Percentiles rank a stretch among this genome's conserved stretches.
These are phyloP conservation scores for Calephelis nemesis DNA, from an alignment of 1,140 invertebrate species.

Conservation along the genomic window DNA sequence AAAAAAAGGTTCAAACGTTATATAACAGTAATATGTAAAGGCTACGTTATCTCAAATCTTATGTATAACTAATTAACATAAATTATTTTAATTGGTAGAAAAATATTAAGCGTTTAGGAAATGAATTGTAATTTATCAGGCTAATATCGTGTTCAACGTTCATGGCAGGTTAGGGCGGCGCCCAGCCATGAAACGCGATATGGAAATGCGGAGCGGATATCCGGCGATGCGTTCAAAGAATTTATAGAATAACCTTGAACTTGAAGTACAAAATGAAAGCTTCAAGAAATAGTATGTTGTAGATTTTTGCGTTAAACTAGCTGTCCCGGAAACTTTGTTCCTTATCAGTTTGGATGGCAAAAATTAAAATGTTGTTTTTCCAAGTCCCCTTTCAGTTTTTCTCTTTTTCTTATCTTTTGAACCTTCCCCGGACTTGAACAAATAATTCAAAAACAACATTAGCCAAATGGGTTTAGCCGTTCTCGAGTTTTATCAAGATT, in stretches of 20 bases:
- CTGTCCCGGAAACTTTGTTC: background rate
- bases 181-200: slow-evolving; percentile 42
- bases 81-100: slow-evolving; percentile 11
- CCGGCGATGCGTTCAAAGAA: slow-evolving; percentile 42
- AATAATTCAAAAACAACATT: too few species aligned
- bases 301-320: background rate
- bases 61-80: slow-evolving; percentile 11
- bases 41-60: background rate
- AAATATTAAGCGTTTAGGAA: background rate
- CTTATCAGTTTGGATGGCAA: too few species aligned
- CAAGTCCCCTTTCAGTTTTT: too few species aligned
- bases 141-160: slow-evolving; percentile 23
- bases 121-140: slow-evolving; percentile 21
- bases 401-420: too few species aligned
- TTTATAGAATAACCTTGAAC: slow-evolving; percentile 17
- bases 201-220: slow-evolving; percentile 57
- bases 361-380: too few species aligned
- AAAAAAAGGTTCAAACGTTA: too few species aligned
- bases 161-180: slow-evolving; percentile 31
- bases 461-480: too few species aligned
- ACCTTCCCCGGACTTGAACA: too few species aligned
- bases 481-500: too few species aligned
- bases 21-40: too few species aligned
- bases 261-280: background rate
- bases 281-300: background rate